Evolutionary conservation across 1,140 invertebrate species (phyloP).

Genomic region (Achatina immaculata): DNA sequence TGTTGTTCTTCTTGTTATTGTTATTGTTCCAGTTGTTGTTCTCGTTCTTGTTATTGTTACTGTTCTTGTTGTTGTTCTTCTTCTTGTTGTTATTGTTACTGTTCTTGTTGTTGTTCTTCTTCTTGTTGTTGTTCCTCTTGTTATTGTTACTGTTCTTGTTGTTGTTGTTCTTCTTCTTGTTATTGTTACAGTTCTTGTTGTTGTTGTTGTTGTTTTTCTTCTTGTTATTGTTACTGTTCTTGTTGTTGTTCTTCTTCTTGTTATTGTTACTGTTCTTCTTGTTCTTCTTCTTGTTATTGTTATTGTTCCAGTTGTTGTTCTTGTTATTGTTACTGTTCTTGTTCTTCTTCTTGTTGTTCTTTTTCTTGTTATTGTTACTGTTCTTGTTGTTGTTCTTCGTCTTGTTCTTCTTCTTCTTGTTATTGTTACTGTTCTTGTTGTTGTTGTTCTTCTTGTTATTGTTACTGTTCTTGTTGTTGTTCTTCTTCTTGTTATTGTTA

Average conservation of each 20-base stretch:
- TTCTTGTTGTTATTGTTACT: not conserved
- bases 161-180: no score
- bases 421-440: constrained; percentile 29
- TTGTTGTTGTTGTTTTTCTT: no score
- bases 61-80: no score
- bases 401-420: constrained; percentile 14
- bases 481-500: not conserved
- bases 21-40: no score
- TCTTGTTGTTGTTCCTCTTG: no score
- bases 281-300: not conserved
- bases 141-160: no score
- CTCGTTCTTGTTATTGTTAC: no score
- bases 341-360: constrained; percentile 42
- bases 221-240: no score
- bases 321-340: constrained; percentile 23
- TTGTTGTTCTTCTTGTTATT: not conserved
- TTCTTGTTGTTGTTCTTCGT: not conserved
- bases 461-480: no score
- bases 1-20: not conserved
- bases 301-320: not conserved
- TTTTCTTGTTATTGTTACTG: constrained; percentile 34
- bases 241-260: no score
- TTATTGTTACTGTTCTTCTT: no score
- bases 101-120: no score
- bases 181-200: not conserved